Conservation (phyloP, 2,113 vertebrate species). For the Pelecanus crispus region DNA sequence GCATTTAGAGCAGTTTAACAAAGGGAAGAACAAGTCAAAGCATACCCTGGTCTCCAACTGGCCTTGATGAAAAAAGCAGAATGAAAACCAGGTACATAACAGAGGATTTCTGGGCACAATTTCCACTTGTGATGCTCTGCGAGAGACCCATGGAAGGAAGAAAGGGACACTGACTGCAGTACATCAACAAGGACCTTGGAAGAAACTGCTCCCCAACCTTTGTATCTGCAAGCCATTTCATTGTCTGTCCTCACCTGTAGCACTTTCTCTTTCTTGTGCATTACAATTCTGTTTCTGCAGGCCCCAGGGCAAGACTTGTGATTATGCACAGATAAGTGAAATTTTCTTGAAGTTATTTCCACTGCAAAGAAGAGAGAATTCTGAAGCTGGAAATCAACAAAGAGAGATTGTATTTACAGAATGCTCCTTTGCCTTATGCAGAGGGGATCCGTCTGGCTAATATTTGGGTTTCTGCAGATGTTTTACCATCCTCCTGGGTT, state of each 20-base stretch:
- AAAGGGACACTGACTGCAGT: not conserved
- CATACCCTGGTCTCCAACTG: not conserved
- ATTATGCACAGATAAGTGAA: not conserved
- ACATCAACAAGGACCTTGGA: not conserved
- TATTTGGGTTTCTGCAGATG: conserved; percentile 33
- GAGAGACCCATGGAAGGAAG: not conserved
- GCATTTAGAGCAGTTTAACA: not conserved
- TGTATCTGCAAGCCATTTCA: not conserved
- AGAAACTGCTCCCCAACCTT: not conserved
- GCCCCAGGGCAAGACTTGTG: not conserved
- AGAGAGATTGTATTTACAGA: not conserved
- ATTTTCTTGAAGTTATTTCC: not conserved
- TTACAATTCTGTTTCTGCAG: not conserved
- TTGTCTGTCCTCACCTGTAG: not conserved
- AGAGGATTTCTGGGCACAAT: not conserved
- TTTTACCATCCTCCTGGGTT: not conserved
- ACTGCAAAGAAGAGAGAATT: not conserved
- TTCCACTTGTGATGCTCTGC: not conserved
- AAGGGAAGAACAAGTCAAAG: not conserved
- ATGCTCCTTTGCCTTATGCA: not conserved
- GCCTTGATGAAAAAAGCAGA: not conserved
- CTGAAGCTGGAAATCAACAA: not conserved
- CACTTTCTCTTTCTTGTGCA: not conserved
- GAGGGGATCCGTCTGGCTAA: not conserved
- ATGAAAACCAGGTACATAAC: not conserved